These are phyloP conservation scores for Tanypteryx hageni DNA, from an alignment of 2,888 invertebrate genomes.

Conservation along the genomic window DNA sequence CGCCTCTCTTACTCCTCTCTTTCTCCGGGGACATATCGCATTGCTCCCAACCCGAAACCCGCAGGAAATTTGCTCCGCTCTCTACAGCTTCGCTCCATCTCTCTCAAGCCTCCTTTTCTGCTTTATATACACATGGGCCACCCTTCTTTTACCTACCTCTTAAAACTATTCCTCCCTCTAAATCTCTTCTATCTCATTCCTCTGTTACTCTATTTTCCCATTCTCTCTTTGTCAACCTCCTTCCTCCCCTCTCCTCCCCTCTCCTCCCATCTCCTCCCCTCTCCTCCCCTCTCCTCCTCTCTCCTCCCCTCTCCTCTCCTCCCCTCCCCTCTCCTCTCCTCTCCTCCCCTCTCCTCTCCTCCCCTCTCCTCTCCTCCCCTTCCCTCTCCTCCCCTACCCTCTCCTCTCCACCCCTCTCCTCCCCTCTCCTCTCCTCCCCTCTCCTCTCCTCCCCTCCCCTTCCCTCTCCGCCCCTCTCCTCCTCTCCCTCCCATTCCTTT, in stretches of 20 bases:
- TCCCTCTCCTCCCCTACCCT: background rate
- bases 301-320: background rate
- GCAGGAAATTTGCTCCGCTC: constrained; percentile 7
- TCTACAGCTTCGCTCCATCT: background rate
- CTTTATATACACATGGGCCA: too few relatives aligned
- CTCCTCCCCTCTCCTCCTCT: background rate
- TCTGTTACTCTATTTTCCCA: background rate
- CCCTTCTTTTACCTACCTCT: too few relatives aligned
- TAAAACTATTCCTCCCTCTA: too few relatives aligned
- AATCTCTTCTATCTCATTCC: background rate
- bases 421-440: background rate
- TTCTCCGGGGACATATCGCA: constrained; percentile 6
- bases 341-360: background rate
- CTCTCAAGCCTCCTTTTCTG: too few relatives aligned
- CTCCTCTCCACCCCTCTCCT: background rate
- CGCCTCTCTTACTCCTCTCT: background rate
- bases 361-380: background rate
- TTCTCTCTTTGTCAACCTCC: background rate
- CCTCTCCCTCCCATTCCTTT: background rate
- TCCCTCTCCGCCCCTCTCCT: background rate
- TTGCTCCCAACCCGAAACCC: constrained; percentile 11
- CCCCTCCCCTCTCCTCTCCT: background rate
- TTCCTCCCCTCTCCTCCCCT: background rate
- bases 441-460: background rate
- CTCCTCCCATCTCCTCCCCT: background rate